phyloP scores from a whole-genome alignment of 2,888 invertebrate genomes.

The Dexiosoma caninum region DNA sequence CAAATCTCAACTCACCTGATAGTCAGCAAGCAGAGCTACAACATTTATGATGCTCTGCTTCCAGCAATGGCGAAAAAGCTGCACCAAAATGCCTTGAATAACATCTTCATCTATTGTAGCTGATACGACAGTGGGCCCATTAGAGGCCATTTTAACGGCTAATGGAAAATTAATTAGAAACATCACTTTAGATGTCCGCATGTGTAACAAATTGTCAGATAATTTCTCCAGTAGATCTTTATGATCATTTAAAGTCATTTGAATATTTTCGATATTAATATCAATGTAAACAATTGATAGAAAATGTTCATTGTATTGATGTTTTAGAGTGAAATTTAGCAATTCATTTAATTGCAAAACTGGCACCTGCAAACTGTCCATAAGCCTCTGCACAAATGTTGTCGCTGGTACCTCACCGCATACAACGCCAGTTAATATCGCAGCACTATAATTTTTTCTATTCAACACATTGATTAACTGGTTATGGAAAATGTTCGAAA shows the following conservation, averaged over 20 bases:
- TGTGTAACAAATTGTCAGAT: constrained; percentile 67
- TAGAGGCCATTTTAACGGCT: neutral
- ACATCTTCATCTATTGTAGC: constrained; percentile 12
- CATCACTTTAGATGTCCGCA: constrained; percentile 68
- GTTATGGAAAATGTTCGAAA: constrained; percentile 37
- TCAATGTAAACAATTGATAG: constrained; percentile 67
- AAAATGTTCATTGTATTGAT: constrained; percentile 61
- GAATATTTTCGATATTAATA: constrained; percentile 44
- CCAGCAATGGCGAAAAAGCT: constrained; percentile 69
- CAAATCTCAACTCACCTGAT: constrained; percentile 62
- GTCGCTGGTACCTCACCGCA: constrained; percentile 17
- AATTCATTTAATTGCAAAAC: constrained; percentile 68
- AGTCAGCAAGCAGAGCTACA: constrained; percentile 67
- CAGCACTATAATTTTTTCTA: neutral
- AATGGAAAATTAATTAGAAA: constrained; percentile 65
- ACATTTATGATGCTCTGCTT: constrained; percentile 69
- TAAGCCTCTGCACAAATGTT: constrained; percentile 54
- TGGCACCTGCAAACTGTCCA: constrained; percentile 66
- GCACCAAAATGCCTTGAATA: constrained; percentile 47
- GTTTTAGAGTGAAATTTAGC: constrained; percentile 65
- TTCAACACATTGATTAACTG: constrained; percentile 32
- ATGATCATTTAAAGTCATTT: constrained; percentile 59
- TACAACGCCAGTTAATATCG: neutral
- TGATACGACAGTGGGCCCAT: neutral
- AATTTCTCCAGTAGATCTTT: constrained; percentile 64